A percentile compares a stretch with the other conserved stretches of the same genome.
phyloP scores from a whole-genome alignment of 2,888 invertebrate species.

The Latrodectus elegans region DNA sequence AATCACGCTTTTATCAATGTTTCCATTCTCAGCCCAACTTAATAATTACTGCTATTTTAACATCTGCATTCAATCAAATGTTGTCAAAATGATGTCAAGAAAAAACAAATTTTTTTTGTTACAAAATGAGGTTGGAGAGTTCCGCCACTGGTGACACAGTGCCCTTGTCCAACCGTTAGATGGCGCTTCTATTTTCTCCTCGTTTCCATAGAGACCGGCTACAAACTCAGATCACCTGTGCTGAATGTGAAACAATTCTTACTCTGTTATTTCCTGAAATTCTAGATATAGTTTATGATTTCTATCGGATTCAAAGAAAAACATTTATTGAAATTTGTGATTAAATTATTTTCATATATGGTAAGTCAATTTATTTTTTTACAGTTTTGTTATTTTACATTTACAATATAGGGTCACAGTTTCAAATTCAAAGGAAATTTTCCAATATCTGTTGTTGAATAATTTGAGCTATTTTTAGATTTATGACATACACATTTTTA shows the following conservation, averaged over 20 bases:
- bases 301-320: too few species aligned
- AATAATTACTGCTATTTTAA: background rate
- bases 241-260: constrained; percentile 22
- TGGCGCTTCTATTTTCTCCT: constrained; percentile 28
- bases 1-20: background rate
- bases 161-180: constrained; percentile 55
- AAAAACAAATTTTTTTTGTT: constrained; percentile 27
- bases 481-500: too few species aligned
- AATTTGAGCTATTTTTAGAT: too few species aligned
- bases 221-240: constrained; percentile 29
- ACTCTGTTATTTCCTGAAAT: too few species aligned
- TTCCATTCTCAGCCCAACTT: background rate
- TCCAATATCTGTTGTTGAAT: too few species aligned
- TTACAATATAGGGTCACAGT: too few species aligned
- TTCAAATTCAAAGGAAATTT: too few species aligned
- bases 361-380: too few species aligned
- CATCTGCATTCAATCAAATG: constrained; percentile 1
- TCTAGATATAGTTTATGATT: too few species aligned
- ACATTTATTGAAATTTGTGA: too few species aligned
- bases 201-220: constrained; percentile 49
- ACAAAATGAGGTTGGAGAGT: constrained; percentile 56
- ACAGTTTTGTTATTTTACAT: too few species aligned
- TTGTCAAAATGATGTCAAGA: constrained; percentile 14
- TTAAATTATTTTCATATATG: too few species aligned
- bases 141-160: constrained; percentile 58